Evolutionary conservation across 2,797 vertebrate species (phyloP).

Genomic region (Sternarchorhynchus goeldii): DNA sequence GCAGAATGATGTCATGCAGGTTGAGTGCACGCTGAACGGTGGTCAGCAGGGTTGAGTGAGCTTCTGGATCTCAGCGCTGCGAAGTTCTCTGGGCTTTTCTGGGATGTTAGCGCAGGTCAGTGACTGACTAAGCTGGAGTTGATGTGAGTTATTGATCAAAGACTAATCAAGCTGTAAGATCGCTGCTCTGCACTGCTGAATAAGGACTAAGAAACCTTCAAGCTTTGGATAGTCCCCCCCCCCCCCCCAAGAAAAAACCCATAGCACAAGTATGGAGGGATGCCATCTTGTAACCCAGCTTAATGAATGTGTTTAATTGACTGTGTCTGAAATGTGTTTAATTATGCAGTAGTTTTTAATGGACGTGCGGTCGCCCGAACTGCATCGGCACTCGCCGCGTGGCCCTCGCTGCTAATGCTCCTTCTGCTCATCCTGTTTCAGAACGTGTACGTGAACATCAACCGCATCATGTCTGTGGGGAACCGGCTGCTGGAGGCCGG

Average conservation of each 20-base stretch:
- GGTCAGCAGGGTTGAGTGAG: neutral
- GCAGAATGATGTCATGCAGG: neutral
- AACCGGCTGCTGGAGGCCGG: conserved; percentile 94
- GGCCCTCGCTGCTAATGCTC: neutral
- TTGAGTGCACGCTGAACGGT: neutral
- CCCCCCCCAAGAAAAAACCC: too few relatives aligned
- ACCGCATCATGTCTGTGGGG: conserved; percentile 98
- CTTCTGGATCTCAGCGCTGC: too few relatives aligned
- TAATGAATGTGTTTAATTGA: too few relatives aligned
- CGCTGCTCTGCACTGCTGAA: neutral
- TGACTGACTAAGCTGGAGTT: neutral
- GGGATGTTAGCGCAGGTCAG: neutral
- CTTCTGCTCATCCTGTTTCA: conserved; percentile 52
- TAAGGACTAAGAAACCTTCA: neutral
- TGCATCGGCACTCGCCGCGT: neutral
- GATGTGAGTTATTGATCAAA: conserved; percentile 21
- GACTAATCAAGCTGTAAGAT: conserved; percentile 2
- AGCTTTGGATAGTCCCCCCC: neutral
- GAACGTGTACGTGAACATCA: conserved; percentile 99
- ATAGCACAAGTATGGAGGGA: neutral
- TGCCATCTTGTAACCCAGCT: too few relatives aligned
- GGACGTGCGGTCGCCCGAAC: too few relatives aligned
- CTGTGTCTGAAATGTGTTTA: too few relatives aligned
- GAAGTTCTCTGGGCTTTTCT: neutral
- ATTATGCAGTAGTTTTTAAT: too few relatives aligned